A percentile compares a stretch with the other conserved stretches of the same genome.
Evolutionary conservation across 2,888 invertebrate species (phyloP).

Genomic region (Tenthredo mesomela): DNA sequence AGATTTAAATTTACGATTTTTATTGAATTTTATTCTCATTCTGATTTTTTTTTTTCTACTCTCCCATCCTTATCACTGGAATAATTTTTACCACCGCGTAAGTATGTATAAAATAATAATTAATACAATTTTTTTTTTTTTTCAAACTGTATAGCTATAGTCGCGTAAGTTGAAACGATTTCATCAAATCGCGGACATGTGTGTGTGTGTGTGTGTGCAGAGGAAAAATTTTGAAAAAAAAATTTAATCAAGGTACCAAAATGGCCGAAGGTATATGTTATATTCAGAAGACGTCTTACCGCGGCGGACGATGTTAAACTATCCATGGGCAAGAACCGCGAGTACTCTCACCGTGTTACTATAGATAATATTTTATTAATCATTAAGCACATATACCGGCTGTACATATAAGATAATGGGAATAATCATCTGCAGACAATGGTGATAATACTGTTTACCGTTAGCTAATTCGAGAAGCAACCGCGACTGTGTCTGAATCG

Average conservation of each 20-base stretch:
- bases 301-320: conserved; percentile 43
- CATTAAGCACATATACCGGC: conserved; percentile 72
- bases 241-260: conserved; percentile 21
- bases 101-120: neutral
- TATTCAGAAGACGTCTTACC: neutral
- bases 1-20: too few relatives aligned
- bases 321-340: neutral
- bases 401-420: conserved; percentile 72
- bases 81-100: neutral
- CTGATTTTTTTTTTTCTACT: neutral
- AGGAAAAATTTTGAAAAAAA: too few relatives aligned
- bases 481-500: neutral
- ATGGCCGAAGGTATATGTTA: neutral
- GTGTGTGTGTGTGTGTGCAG: neutral
- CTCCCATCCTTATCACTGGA: neutral
- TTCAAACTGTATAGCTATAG: too few relatives aligned
- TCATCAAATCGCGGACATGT: too few relatives aligned
- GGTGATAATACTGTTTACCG: conserved; percentile 72
- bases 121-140: too few relatives aligned
- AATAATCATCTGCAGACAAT: conserved; percentile 71
- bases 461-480: conserved; percentile 64
- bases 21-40: too few relatives aligned
- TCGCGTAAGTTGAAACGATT: too few relatives aligned
- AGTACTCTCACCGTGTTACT: neutral
- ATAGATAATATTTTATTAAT: conserved; percentile 74